A percentile compares a stretch with the other conserved stretches of the same genome.
These are phyloP conservation scores for Colletes collaris DNA, from an alignment of 2,888 invertebrate species.

Conservation along the genomic window DNA sequence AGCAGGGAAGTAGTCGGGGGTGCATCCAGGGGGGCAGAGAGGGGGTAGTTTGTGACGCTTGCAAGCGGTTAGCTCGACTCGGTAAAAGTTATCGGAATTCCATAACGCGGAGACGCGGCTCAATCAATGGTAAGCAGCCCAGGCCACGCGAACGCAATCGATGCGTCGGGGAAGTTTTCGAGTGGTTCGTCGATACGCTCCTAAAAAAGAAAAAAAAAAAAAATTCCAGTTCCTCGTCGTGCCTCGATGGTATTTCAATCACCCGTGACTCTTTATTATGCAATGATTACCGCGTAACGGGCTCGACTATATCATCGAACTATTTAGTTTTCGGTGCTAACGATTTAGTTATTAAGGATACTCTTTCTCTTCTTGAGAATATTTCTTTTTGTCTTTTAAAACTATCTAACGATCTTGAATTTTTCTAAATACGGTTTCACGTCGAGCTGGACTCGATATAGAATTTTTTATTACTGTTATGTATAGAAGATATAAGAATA, in stretches of 20 bases:
- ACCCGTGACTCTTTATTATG: not conserved
- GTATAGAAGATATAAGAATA: too few relatives aligned
- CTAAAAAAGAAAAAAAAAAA: not conserved
- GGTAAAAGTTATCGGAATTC: conserved; percentile 55
- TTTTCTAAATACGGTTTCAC: too few relatives aligned
- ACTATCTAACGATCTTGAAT: too few relatives aligned
- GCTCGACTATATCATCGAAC: too few relatives aligned
- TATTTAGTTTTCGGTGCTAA: too few relatives aligned
- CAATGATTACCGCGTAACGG: not conserved
- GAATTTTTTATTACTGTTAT: too few relatives aligned
- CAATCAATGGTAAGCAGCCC: conserved; percentile 39
- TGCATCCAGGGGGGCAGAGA: not conserved
- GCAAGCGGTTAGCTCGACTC: conserved; percentile 40
- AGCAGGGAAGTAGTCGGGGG: conserved; percentile 39
- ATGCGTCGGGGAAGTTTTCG: conserved; percentile 24
- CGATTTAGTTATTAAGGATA: too few relatives aligned
- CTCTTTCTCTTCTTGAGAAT: too few relatives aligned
- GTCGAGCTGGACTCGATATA: too few relatives aligned
- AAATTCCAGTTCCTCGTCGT: not conserved
- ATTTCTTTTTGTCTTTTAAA: too few relatives aligned
- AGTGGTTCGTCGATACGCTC: conserved; percentile 26
- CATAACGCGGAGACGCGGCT: conserved; percentile 28
- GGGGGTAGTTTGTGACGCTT: conserved; percentile 43
- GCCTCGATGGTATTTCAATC: conserved; percentile 16
- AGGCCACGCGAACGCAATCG: conserved; percentile 32